A percentile compares a stretch with the other conserved stretches of the same genome.
Evolutionary conservation across 2,113 vertebrate genomes (phyloP).

Genomic region (Gavialis gangeticus): DNA sequence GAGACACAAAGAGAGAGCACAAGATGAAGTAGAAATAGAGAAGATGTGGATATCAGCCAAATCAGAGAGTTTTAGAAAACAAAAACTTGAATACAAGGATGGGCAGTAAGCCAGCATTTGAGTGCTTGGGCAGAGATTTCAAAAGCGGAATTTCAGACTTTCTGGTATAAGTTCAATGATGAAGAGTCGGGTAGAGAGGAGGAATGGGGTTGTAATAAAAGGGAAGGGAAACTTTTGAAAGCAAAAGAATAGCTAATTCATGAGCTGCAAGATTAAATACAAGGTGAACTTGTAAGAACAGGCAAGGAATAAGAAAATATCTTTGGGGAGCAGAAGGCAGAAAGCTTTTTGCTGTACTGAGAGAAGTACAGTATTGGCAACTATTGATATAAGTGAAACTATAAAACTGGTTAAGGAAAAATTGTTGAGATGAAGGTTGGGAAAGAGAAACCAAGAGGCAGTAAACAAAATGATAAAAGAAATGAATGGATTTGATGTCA

Average conservation of each 20-base stretch:
- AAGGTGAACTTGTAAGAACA: not conserved
- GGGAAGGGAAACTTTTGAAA: constrained; percentile 7
- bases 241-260: not conserved
- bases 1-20: not conserved
- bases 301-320: not conserved
- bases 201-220: not conserved
- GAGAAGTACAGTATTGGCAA: not conserved
- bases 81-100: not conserved
- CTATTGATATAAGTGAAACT: not conserved
- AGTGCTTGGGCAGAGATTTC: accelerated
- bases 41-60: not conserved
- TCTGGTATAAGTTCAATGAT: not conserved
- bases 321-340: not conserved
- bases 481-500: not conserved
- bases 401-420: not conserved
- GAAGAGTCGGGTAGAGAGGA: not conserved
- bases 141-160: not conserved
- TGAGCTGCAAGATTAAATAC: not conserved
- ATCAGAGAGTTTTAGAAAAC: not conserved
- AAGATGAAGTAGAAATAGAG: not conserved
- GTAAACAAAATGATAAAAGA: not conserved
- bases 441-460: not conserved
- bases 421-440: not conserved
- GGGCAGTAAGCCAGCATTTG: not conserved
- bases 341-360: not conserved